Evolutionary conservation across 2,797 vertebrate species (phyloP), one percentile per base, ranked within the genome.

Genomic region (Poecilia wingei): DNA sequence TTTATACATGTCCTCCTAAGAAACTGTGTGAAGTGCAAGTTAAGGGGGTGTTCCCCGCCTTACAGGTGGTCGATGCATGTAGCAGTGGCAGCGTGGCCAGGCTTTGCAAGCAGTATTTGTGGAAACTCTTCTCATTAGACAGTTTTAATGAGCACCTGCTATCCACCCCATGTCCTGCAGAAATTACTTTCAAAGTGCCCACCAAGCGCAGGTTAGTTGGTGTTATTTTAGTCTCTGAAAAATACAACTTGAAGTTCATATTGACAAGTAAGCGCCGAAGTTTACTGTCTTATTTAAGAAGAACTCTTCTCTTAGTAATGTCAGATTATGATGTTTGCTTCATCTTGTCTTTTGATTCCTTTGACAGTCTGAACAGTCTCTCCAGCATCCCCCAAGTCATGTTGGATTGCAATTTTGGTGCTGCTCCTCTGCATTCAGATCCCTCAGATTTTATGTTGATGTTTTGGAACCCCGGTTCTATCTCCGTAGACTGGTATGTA

Each of bases 391-490:
- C 96, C 0, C 92, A 96, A 71, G 79, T 95, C 51, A 84, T 94
- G 81, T 77, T 99, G 89, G 96, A 98, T 90, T 97, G 98, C 84
- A 96, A 96, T 93, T 99, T 99, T 66, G 95, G 96, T 39, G 96
- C 96, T 0, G 96, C 97, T 4, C 95, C 96, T 0, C 4, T 97
- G 6, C 92, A 95, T 70, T 95, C 97, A 3, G 94, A 95, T 0
- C 94, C 97, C 5, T 96, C 96, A 0, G 73, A 88, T 0, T 92
- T 97, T 70, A 80, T 95, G 43, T 93, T 99, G 61, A 92, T 96
- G 91, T 91, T 99, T 88, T 93, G 94, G 77, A 99, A 99, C 94
- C 95, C 87, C 0, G 96, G 97, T 0, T 91, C 91, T 66, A 89
- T 98, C 77, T 93, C 96, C 76, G 96, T 96, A 51, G 94, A 97